Evolutionary conservation across 2,797 vertebrate genomes (phyloP).

Genomic region (Aldrovandia affinis): DNA sequence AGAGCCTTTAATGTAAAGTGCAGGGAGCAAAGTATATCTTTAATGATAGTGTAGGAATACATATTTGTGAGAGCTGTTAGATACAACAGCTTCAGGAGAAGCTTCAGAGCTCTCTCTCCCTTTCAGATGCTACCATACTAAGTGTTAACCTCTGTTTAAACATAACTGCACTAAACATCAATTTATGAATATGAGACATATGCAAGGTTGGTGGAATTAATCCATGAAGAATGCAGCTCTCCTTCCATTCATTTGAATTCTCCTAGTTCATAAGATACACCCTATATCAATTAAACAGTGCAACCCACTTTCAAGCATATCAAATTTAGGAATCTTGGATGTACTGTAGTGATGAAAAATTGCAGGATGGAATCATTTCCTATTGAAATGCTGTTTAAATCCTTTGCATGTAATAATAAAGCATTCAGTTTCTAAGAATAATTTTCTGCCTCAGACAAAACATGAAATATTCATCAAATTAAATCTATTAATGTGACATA

Average conservation of each 20-base stretch:
- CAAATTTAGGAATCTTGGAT: no score
- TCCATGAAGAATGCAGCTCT: conserved; percentile 58
- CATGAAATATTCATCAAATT: no score
- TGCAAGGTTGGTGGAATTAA: conserved; percentile 64
- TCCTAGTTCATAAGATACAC: no score
- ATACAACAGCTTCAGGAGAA: not conserved
- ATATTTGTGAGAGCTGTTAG: not conserved
- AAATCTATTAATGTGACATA: no score
- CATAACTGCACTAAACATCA: not conserved
- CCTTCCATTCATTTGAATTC: conserved; percentile 70
- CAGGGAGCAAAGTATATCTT: not conserved
- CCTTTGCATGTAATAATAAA: no score
- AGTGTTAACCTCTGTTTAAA: conserved; percentile 4
- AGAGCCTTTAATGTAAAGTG: not conserved
- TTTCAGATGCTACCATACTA: not conserved
- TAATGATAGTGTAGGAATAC: not conserved
- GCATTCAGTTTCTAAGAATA: no score
- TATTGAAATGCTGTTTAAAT: no score
- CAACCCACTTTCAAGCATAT: no score
- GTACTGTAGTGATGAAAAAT: no score
- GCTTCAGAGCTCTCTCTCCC: not conserved
- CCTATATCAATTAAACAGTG: no score
- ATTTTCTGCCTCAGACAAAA: no score
- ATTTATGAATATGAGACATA: not conserved
- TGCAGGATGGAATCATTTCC: no score